A percentile compares a stretch with the other conserved stretches of the same genome.
Evolutionary conservation across 2,797 vertebrate species (phyloP).

Genomic region (Lagocephalus sceleratus): DNA sequence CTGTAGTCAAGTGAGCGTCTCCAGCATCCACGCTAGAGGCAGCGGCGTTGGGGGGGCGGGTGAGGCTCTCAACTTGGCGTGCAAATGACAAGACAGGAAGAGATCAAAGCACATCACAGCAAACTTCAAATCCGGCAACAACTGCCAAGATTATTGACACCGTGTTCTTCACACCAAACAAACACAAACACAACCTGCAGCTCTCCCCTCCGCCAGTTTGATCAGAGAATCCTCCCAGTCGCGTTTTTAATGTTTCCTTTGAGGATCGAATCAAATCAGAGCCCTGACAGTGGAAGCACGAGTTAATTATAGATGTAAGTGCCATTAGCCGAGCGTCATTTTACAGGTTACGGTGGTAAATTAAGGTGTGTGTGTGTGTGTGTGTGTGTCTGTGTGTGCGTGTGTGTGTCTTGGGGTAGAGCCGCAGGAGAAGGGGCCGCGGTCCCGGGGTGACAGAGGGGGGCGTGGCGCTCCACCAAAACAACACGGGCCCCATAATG

Average conservation of each 20-base stretch:
- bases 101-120: background rate
- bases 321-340: background rate
- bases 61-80: background rate
- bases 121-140: background rate
- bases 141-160: background rate
- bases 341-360: background rate
- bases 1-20: background rate
- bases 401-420: too few species aligned
- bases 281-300: too few species aligned
- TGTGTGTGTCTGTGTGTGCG: too few species aligned
- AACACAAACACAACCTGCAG: background rate
- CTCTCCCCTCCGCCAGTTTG: background rate
- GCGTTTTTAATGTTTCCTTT: background rate
- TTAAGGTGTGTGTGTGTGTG: too few species aligned
- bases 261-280: background rate
- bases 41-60: background rate
- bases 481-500: slow-evolving; percentile 72
- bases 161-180: background rate
- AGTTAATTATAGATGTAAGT: background rate
- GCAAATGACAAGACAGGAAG: slow-evolving; percentile 6
- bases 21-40: slow-evolving; percentile 9
- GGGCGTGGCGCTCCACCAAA: slow-evolving; percentile 74
- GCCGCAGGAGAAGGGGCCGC: slow-evolving; percentile 18
- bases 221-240: background rate
- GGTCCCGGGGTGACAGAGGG: slow-evolving; percentile 59